phyloP scores from a whole-genome alignment of 2,797 vertebrate species.

The Microchirus variegatus region DNA sequence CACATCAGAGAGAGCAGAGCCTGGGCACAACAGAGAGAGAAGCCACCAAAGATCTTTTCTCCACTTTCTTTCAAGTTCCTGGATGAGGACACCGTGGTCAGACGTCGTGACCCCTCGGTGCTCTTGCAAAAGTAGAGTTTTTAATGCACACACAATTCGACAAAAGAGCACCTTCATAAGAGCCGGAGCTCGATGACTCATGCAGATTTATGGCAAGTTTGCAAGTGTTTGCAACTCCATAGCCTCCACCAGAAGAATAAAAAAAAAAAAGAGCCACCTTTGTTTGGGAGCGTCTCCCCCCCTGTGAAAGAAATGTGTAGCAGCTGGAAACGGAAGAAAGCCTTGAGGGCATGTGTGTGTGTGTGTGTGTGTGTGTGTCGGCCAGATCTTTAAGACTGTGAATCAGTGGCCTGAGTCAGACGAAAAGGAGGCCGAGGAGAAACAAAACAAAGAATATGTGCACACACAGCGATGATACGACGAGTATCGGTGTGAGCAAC shows the following conservation, averaged over 20 bases:
- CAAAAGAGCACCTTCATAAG: slow-evolving; percentile 39
- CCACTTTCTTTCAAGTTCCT: slow-evolving; percentile 66
- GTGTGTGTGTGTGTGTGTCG: slow-evolving; percentile 66
- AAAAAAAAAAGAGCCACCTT: slow-evolving; percentile 67
- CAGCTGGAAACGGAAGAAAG: slow-evolving; percentile 48
- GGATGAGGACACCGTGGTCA: slow-evolving; percentile 32
- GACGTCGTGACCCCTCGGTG: slow-evolving; percentile 30
- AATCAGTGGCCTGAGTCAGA: slow-evolving; percentile 74
- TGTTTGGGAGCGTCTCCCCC: slow-evolving; percentile 59
- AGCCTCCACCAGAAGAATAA: slow-evolving; percentile 37
- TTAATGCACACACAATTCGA: slow-evolving; percentile 7
- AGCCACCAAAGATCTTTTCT: slow-evolving; percentile 46
- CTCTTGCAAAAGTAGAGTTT: slow-evolving; percentile 5
- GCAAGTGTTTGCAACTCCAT: slow-evolving; percentile 45
- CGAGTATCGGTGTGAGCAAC: slow-evolving; percentile 11
- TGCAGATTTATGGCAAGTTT: slow-evolving; percentile 41
- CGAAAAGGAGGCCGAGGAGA: slow-evolving; percentile 53
- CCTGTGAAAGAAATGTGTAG: slow-evolving; percentile 60
- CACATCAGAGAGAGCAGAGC: slow-evolving; percentile 74
- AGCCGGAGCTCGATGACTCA: slow-evolving; percentile 42
- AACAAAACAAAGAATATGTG: slow-evolving; percentile 26
- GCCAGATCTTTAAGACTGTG: slow-evolving; percentile 73
- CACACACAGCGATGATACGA: slow-evolving; percentile 8
- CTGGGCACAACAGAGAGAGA: slow-evolving; percentile 57
- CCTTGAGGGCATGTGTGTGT: slow-evolving; percentile 57